Base-by-base conservation (phyloP, 1,140 invertebrate species). In the Arion vulgaris region DNA sequence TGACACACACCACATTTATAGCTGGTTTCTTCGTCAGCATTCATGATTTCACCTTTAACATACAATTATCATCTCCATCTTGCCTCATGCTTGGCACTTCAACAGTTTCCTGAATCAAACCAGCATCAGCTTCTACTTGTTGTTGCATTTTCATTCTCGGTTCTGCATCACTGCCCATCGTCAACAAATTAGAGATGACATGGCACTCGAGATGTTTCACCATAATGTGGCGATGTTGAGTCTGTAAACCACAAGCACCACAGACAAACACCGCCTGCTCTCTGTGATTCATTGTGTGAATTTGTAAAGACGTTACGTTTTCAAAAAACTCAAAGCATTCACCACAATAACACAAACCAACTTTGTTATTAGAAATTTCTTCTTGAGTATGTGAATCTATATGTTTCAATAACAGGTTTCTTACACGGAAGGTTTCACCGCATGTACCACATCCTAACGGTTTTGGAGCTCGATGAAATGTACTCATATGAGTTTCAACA, bases 281-380 rank as follows among this genome's bases (percentile, higher is more conserved):
- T 39, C 71, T 51, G 51, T 81, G 80, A 41, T 7, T 73, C 80
- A 81, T 81, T 0, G 49, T 74, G 28, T 81, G 80, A 57, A 62
- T 74, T 28, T 81, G 80, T 15, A 81, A 36, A 26, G 80, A 72
- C 19, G 51, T 81, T 19, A 81, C 80, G 74, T 45, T 81, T 28
- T 73, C 71, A 62, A 81, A 81, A 51, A 81, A 81, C 62, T 81
- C 69, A 74, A 81, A 81, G 39, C 80, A 81, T 34, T 81, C 80
- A 15, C 80, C 80, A 36, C 80, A 81, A n/a, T 81, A 81, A 62
- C 80, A 81, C 69, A 81, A 57, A 17, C 80, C 80, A 2, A 74
- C 68, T 74, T 81, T 81, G 36, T 81, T 81, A n/a, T 38, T 62
- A 23, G 32, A n/a, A 4, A 81, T 57, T 81, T 81, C 80, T 36